phyloP scores from a whole-genome alignment of 2,113 vertebrate species.

The Lipophrys pholis region DNA sequence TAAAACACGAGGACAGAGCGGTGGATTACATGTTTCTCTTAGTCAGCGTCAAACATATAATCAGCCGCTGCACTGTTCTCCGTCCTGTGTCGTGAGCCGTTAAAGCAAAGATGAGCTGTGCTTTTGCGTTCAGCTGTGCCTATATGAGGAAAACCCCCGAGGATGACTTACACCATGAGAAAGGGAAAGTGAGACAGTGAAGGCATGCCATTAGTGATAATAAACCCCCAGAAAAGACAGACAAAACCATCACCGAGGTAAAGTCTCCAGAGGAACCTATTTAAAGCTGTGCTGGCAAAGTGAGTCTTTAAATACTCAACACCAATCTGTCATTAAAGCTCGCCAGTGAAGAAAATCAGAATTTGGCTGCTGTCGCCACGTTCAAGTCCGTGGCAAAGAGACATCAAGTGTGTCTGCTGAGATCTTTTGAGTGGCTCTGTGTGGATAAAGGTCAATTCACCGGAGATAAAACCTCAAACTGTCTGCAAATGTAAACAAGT shows the following conservation, averaged over 20 bases:
- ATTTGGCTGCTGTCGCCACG: background rate
- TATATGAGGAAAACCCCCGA: slow-evolving; percentile 25
- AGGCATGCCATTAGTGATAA: slow-evolving; percentile 60
- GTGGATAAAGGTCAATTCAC: background rate
- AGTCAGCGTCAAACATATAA: slow-evolving; percentile 39
- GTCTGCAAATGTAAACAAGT: background rate
- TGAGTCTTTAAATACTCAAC: too few relatives aligned
- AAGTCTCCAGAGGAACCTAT: background rate
- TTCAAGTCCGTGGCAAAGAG: background rate
- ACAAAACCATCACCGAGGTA: slow-evolving; percentile 49
- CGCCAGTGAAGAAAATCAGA: background rate
- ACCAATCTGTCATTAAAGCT: background rate
- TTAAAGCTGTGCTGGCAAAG: background rate
- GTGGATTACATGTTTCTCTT: slow-evolving; percentile 46
- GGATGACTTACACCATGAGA: slow-evolving; percentile 45
- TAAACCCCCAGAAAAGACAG: slow-evolving; percentile 38
- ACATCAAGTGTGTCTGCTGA: background rate
- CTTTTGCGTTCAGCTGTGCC: slow-evolving; percentile 27
- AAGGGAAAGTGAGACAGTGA: slow-evolving; percentile 50
- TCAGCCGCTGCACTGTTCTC: slow-evolving; percentile 37
- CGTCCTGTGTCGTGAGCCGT: background rate
- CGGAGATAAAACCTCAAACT: background rate
- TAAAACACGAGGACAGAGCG: slow-evolving; percentile 11
- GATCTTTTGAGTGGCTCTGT: background rate
- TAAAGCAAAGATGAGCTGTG: slow-evolving; percentile 19